Evolutionary conservation across 2,797 vertebrate species (phyloP), one percentile per base, ranked within the genome.

Genomic region (Alfaro cultratus): DNA sequence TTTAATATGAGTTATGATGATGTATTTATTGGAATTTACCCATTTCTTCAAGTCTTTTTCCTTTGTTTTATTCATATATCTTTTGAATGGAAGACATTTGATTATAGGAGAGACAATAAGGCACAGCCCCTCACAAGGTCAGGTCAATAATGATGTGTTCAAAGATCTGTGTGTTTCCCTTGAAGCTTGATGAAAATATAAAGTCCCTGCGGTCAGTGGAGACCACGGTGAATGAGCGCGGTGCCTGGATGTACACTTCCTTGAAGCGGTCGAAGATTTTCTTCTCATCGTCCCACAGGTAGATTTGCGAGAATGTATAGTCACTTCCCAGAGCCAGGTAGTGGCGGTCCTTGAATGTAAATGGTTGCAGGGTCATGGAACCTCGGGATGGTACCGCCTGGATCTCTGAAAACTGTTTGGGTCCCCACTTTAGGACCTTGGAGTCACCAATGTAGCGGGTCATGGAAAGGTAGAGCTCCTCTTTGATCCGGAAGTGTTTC

Each of bases 401-500:
- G 78, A 99, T 89, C 92, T 99, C 99, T 39, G 95, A 86, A 85
- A 99, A 99, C 91, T 97, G 97, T 88, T 98, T 99, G 85, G 95
- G 93, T 1, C 96, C 97, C 99, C 99, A 99, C 34, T 92, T 96
- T 87, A 99, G 96, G 70, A 99, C 95, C 92, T 98, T 96, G 39
- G 99, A 99, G 93, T 99, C 99, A 23, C 99, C 99, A 0, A 99
- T 99, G 88, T 98, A 99, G 18, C 98, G 96, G 0, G 99, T 99
- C 95, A 99, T 96, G 0, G 97, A 96, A 70, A 99, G 94, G 92
- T 98, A 99, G 46, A 99, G 97, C 64, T 95, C 94, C 12, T 96
- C 96, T 81, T 98, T 96, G 93, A 99, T 97, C 11, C 94, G 91
- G 86, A 99, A 99, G 87, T 98, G 96, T 90, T 99, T 99, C 82